Percentiles rank a stretch among this genome's conserved stretches.
phyloP scores from a whole-genome alignment of 2,888 invertebrate species.

The Lycocerus yunnanus region DNA sequence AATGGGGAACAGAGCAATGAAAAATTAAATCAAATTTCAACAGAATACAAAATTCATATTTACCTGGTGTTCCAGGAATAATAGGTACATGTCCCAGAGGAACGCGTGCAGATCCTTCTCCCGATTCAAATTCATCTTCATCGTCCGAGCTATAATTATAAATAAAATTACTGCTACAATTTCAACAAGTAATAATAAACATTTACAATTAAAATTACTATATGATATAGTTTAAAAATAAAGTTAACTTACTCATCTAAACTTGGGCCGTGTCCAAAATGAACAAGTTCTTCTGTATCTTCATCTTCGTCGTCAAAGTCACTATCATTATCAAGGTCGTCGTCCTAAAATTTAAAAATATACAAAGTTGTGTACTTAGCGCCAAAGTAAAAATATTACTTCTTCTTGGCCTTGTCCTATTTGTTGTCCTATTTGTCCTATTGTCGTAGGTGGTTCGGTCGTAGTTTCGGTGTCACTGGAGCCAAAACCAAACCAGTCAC shows the following conservation, averaged over 20 bases:
- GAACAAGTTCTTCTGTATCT: not conserved
- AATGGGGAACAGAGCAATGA: not conserved
- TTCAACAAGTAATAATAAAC: no score
- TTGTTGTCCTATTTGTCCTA: not conserved
- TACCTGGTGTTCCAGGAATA: slow-evolving; percentile 15
- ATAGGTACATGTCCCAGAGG: not conserved
- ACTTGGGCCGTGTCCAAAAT: not conserved
- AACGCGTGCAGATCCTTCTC: slow-evolving; percentile 11
- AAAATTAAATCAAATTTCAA: not conserved
- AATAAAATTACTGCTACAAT: not conserved
- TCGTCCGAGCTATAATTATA: slow-evolving; percentile 10
- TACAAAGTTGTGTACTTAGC: not conserved
- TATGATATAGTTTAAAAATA: not conserved
- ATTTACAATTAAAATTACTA: no score
- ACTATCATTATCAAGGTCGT: not conserved
- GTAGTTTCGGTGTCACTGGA: slow-evolving; percentile 30
- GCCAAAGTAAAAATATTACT: not conserved
- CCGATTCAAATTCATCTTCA: slow-evolving; percentile 29
- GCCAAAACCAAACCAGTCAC: slow-evolving; percentile 27
- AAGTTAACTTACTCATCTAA: not conserved
- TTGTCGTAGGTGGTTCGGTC: not conserved
- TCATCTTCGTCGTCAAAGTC: not conserved
- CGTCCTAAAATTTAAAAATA: slow-evolving; percentile 3
- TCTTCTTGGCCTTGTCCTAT: slow-evolving; percentile 6
- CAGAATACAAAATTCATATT: not conserved